These are phyloP conservation scores for Diorhabda sublineata DNA, from an alignment of 1,140 invertebrate species.

Conservation along the genomic window DNA sequence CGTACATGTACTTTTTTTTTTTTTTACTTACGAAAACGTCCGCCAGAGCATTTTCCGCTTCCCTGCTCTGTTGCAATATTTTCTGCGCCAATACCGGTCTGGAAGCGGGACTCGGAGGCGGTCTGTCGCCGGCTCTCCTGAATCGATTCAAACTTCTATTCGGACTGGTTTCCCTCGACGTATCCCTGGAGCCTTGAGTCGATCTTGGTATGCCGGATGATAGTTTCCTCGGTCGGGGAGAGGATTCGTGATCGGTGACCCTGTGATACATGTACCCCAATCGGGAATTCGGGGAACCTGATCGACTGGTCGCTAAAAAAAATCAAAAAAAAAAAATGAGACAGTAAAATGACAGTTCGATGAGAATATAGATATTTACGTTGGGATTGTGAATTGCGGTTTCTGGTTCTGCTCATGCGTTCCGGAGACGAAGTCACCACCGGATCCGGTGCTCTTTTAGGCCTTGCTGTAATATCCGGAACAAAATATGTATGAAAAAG, in stretches of 20 bases:
- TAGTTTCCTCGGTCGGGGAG: slow-evolving; percentile 40
- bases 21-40: slow-evolving; percentile 62
- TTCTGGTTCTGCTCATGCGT: slow-evolving; percentile 59
- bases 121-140: slow-evolving; percentile 51
- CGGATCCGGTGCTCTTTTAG: slow-evolving; percentile 53
- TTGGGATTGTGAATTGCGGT: slow-evolving; percentile 76
- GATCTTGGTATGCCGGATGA: slow-evolving; percentile 71
- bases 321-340: slow-evolving; percentile 6
- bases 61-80: slow-evolving; percentile 81
- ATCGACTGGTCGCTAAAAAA: slow-evolving; percentile 67
- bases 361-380: slow-evolving; percentile 59
- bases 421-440: slow-evolving; percentile 58
- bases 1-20: background rate
- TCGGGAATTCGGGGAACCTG: slow-evolving; percentile 73
- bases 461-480: slow-evolving; percentile 52
- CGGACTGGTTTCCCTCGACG: slow-evolving; percentile 65
- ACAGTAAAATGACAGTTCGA: too few relatives aligned
- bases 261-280: slow-evolving; percentile 66
- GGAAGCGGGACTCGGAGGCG: slow-evolving; percentile 50
- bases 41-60: slow-evolving; percentile 78
- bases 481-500: too few relatives aligned
- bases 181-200: slow-evolving; percentile 60
- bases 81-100: slow-evolving; percentile 72
- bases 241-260: slow-evolving; percentile 42
- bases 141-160: slow-evolving; percentile 43